These are phyloP conservation scores for Monarcha castaneiventris DNA, from an alignment of 2,113 vertebrate genomes.

Conservation along the genomic window DNA sequence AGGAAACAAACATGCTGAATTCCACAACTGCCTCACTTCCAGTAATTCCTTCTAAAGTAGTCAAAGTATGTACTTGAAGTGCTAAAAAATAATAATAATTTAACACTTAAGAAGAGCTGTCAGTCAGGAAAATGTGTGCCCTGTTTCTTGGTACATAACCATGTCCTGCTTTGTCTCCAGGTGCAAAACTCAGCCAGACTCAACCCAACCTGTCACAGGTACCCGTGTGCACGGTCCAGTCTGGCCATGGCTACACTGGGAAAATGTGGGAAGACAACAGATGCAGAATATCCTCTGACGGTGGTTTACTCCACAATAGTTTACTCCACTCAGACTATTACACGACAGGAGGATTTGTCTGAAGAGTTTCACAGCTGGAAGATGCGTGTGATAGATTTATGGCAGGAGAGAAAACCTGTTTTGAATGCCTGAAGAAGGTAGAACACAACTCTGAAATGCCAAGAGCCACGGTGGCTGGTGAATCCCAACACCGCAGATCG, in stretches of 20 bases:
- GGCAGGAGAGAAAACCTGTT: background rate
- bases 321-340: background rate
- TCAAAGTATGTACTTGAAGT: background rate
- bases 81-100: background rate
- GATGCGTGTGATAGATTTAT: background rate
- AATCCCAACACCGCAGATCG: fast-evolving
- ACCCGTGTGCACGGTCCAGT: fast-evolving
- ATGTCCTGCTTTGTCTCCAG: background rate
- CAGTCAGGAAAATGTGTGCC: background rate
- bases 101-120: background rate
- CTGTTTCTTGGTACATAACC: background rate
- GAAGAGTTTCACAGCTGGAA: background rate
- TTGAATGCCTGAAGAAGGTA: background rate
- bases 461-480: background rate
- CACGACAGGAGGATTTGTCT: background rate
- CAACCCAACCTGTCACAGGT: background rate
- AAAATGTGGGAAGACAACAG: background rate
- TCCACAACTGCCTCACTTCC: background rate
- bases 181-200: background rate
- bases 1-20: background rate
- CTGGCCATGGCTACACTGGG: background rate
- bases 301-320: background rate
- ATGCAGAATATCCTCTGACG: background rate
- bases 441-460: background rate
- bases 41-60: background rate